Base-by-base conservation (phyloP, 2,113 vertebrate species). In the Thalassarche chlororhynchos region DNA sequence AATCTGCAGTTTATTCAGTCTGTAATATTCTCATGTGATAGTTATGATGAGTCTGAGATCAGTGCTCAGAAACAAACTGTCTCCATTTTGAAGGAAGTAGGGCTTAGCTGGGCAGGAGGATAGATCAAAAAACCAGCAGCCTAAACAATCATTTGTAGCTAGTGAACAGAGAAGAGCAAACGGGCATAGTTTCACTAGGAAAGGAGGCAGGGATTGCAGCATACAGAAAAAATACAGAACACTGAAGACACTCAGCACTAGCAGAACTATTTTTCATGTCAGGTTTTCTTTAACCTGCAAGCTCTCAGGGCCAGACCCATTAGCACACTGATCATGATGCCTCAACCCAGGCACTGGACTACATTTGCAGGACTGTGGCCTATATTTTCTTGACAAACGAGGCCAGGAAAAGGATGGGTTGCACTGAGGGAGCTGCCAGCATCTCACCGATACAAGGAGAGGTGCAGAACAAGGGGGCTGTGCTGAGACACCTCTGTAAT, bases 261-360 rank as follows among this genome's bases (percentile, higher is more conserved):
- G 62, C 31, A 84, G 20, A 90, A 49, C 25, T 89, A 77, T 80
- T 92, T 95, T 84, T 96, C 89, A 84, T 32, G 64, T 95, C 76
- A 93, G 49, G 19, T 88, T 87, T 94, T 90, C 36, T 86, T 54
- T 60, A 74, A 80, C 36, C 61, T 86, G 66, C 11, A 61, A 64
- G 61, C 36, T 88, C 16, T 71, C n/a, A 34, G 58, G 36, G 62
- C 62, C 83, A 90, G 71, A 77, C 24, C 51, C 66, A 72, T 88
- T 80, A 90, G 46, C 28, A 70, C 46, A 54, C 31, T 46, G 75
- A 84, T 19, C 1, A 4, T 8, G 13, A 36, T 18, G 17, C 71
- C 66, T 69, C 44, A 71, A 36, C 34, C 21, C 46, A 69, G 61
- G 52, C 38, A 74, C 18, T 20, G 36, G 71, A 55, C 86, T 62